These are phyloP conservation scores for Ia io DNA, from an alignment of 2,113 vertebrate species.

Conservation along the genomic window DNA sequence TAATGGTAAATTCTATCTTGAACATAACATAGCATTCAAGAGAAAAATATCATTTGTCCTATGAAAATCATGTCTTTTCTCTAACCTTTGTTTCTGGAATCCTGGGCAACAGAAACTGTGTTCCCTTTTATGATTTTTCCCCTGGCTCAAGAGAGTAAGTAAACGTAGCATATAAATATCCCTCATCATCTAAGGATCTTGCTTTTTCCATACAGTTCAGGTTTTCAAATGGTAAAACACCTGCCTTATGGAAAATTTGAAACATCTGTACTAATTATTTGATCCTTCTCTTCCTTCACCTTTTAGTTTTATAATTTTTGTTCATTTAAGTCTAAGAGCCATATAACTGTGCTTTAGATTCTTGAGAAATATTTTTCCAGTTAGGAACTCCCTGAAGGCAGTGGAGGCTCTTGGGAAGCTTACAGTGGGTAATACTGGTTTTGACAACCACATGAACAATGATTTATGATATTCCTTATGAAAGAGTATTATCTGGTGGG, in stretches of 20 bases:
- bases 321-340: not conserved
- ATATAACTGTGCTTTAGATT: not conserved
- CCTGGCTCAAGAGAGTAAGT: not conserved
- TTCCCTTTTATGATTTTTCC: conserved; percentile 20
- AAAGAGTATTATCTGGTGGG: not conserved
- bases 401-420: not conserved
- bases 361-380: conserved; percentile 32
- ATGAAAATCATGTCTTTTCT: not conserved
- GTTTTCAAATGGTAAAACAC: not conserved
- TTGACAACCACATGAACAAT: not conserved
- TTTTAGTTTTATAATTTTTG: not conserved
- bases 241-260: not conserved
- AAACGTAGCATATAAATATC: not conserved
- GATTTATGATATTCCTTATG: not conserved
- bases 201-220: not conserved
- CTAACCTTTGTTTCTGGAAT: conserved; percentile 45
- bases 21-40: not conserved
- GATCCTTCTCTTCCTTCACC: not conserved
- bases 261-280: not conserved
- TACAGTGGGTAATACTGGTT: not conserved
- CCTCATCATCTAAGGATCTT: not conserved
- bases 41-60: not conserved
- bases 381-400: not conserved
- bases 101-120: not conserved
- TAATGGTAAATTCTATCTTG: not conserved